A percentile compares a stretch with the other conserved stretches of the same genome.
Conservation (phyloP, 2,113 vertebrate genomes). For the Varanus salvator region DNA sequence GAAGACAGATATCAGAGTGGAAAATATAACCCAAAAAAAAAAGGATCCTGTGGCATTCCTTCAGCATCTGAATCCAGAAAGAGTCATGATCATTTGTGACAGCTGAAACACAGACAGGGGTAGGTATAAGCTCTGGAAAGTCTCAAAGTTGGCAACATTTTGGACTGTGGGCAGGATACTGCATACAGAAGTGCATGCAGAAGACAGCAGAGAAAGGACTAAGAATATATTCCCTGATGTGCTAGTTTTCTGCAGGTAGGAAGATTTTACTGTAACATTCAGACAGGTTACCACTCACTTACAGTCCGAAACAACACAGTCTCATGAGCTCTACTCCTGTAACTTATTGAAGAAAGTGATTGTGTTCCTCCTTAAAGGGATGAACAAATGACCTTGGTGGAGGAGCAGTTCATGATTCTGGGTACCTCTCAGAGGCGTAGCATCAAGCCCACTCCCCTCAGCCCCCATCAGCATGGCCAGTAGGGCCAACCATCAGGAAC, state of each 20-base stretch:
- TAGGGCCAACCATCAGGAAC: no score
- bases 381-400: no score
- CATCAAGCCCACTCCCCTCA: not conserved
- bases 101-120: not conserved
- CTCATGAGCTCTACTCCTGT: not conserved
- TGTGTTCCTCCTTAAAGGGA: not conserved
- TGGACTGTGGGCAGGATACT: not conserved
- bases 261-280: not conserved
- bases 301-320: not conserved
- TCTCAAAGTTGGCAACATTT: not conserved
- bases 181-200: not conserved
- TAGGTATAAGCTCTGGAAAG: not conserved
- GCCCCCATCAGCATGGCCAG: no score
- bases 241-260: not conserved
- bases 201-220: not conserved
- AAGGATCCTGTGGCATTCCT: not conserved
- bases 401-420: not conserved
- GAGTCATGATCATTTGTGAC: not conserved
- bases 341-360: not conserved
- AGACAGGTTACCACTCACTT: not conserved
- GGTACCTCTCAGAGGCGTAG: not conserved
- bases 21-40: slow-evolving; percentile 17
- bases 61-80: not conserved
- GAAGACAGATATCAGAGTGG: not conserved
- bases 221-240: not conserved